Evolutionary conservation across 1,140 invertebrate species (phyloP).

Genomic region (Watersipora subatra): DNA sequence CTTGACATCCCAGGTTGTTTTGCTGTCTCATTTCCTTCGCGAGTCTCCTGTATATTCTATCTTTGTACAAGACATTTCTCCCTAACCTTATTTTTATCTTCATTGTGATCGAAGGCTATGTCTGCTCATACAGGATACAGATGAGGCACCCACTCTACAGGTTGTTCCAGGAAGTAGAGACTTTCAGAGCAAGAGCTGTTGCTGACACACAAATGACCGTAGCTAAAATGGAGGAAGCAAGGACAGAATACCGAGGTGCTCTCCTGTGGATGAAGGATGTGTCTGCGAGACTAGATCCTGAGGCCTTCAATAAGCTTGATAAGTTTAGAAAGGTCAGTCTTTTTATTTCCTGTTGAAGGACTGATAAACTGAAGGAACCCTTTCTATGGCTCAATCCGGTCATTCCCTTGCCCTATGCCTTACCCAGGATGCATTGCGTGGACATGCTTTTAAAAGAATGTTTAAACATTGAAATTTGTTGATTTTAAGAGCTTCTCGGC

Average conservation of each 20-base stretch:
- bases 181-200: constrained; percentile 82
- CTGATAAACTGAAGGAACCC: background rate
- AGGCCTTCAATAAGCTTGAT: constrained; percentile 84
- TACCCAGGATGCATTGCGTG: too few relatives aligned
- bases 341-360: background rate
- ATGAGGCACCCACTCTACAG: constrained; percentile 71
- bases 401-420: too few relatives aligned
- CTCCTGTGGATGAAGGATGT: constrained; percentile 98
- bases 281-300: constrained; percentile 88
- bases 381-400: too few relatives aligned
- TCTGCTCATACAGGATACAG: constrained; percentile 52
- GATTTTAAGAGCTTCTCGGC: too few relatives aligned
- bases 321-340: constrained; percentile 72
- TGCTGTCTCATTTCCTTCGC: too few relatives aligned
- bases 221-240: constrained; percentile 78
- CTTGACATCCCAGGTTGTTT: too few relatives aligned
- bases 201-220: constrained; percentile 82
- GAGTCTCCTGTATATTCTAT: too few relatives aligned
- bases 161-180: constrained; percentile 89
- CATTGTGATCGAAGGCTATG: too few relatives aligned
- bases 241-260: constrained; percentile 87
- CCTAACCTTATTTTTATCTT: too few relatives aligned
- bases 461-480: too few relatives aligned
- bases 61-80: too few relatives aligned
- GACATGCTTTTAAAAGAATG: too few relatives aligned